Evolutionary conservation across 1,140 invertebrate genomes (phyloP).

Genomic region (Lepidurus apus): DNA sequence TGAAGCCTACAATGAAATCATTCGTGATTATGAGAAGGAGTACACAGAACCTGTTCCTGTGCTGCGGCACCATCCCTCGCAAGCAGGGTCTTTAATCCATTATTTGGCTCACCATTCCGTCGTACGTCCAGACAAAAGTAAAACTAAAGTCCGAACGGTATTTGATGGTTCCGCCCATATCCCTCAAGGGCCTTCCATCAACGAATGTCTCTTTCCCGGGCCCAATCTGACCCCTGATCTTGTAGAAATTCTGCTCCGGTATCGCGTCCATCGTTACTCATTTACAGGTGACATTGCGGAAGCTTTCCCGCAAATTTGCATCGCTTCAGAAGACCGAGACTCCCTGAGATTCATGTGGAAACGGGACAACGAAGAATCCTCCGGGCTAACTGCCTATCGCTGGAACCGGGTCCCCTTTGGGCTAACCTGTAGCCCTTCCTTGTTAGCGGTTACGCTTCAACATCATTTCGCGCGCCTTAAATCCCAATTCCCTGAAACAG

Average conservation of each 20-base stretch:
- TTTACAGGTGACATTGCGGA: background rate
- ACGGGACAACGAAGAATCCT: background rate
- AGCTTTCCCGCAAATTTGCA: background rate
- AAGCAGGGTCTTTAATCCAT: background rate
- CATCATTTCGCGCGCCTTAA: background rate
- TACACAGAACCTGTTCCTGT: background rate
- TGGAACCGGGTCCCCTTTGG: slow-evolving; percentile 14
- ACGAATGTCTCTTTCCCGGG: background rate
- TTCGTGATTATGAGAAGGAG: background rate
- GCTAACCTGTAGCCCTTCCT: background rate
- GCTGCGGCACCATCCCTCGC: background rate
- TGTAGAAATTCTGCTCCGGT: background rate
- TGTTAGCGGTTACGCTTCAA: background rate
- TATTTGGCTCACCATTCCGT: slow-evolving; percentile 1
- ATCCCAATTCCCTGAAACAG: background rate
- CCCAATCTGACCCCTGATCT: background rate
- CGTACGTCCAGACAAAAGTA: background rate
- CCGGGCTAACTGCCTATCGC: background rate
- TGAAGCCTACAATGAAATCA: background rate
- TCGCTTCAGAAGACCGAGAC: background rate
- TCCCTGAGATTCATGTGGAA: background rate
- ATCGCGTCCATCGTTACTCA: background rate
- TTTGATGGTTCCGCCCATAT: background rate
- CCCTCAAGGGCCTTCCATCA: background rate
- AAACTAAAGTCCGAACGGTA: background rate